These are phyloP conservation scores for Channa maculata DNA, from an alignment of 2,113 vertebrate species.

Conservation along the genomic window DNA sequence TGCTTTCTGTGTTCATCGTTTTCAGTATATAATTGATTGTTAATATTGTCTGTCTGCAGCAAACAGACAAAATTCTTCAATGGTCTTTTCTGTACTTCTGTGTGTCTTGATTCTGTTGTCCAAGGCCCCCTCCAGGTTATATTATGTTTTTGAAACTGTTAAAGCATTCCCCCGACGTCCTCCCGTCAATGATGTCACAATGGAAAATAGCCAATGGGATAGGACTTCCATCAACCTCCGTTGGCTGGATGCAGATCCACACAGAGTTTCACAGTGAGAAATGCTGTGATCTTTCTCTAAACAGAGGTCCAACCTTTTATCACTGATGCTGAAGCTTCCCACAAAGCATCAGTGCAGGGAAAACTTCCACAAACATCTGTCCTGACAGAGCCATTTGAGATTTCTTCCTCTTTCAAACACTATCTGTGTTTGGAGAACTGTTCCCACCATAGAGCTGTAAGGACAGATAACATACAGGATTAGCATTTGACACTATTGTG, in stretches of 20 bases:
- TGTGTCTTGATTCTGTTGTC: conserved; percentile 68
- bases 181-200: conserved; percentile 70
- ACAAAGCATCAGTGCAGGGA: conserved; percentile 64
- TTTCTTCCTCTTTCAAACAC: conserved; percentile 44
- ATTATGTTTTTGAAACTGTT: no score
- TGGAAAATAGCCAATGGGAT: conserved; percentile 64
- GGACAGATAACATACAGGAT: conserved; percentile 29
- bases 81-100: conserved; percentile 57
- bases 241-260: conserved; percentile 50
- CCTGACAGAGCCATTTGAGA: conserved; percentile 60
- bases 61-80: no score
- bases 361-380: conserved; percentile 55
- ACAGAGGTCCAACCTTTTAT: conserved; percentile 44
- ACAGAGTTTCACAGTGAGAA: conserved; percentile 30
- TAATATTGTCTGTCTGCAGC: conserved; percentile 51
- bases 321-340: conserved; percentile 53
- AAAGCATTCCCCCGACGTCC: neutral
- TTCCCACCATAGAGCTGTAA: neutral
- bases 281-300: conserved; percentile 6
- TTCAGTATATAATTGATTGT: conserved; percentile 43
- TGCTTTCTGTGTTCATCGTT: conserved; percentile 57
- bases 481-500: conserved; percentile 41
- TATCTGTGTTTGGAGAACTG: conserved; percentile 3
- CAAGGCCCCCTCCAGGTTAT: conserved; percentile 26
- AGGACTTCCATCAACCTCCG: conserved; percentile 35